Base-by-base conservation (phyloP, 2,797 vertebrate species). In the Chelon labrosus region DNA sequence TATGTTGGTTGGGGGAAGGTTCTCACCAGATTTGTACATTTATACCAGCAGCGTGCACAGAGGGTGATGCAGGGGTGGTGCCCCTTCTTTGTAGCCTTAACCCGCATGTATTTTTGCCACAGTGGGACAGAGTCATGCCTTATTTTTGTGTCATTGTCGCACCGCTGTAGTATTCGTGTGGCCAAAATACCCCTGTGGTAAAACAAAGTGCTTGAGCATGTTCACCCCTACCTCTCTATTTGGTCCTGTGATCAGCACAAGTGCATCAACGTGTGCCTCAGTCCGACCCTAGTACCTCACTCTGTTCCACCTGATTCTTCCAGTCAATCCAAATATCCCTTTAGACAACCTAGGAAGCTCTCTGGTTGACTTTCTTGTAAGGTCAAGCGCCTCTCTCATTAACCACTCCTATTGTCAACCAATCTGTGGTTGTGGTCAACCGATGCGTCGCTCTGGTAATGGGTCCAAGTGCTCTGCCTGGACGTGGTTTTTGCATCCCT, bases 1-100 rank as follows among this genome's bases (percentile, higher is more conserved):
- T 88, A 92, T 93, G 92, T 66, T 56, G 51, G 64, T 50, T 59
- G 55, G 56, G 79, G 77, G 83, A 67, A 8, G 52, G 80, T 75
- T 84, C 80, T 73, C 60, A 65, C 61, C 66, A 65, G 77, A 87
- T 77, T 62, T 85, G 35, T 79, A 57, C 56, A 81, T 88, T 86
- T 89, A 81, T 73, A 74, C 70, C 62, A 71, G 61, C 49, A 64
- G 14, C 3, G 20, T 79, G 27, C 65, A 59, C n/a, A 56, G 49
- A 31, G 8, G 61, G 42, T 12, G 49, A 46, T 64, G 16, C 20
- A 22, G 58, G 57, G 54, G 2, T 50, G 47, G 13, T 41, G 47
- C 4, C 20, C 20, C 13, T 73, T 22, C 17, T 73, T 22, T 64
- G 35, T n/a, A 38, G 39, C 27, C 54, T 80, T 62, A 20, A 46